phyloP scores from a whole-genome alignment of 2,888 invertebrate species.

The Argyresthia goedartella region DNA sequence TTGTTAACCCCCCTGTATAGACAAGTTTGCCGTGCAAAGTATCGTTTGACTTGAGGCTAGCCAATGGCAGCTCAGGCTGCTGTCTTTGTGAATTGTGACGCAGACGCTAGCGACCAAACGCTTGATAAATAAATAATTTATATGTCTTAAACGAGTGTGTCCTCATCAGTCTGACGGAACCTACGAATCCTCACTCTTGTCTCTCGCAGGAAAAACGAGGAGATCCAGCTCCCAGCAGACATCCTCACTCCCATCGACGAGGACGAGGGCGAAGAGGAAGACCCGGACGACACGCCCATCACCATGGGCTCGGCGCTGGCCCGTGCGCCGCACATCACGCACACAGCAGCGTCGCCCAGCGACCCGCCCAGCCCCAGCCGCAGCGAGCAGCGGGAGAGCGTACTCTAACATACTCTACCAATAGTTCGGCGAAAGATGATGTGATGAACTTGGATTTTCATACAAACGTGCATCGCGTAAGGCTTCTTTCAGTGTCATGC shows the following conservation, averaged over 20 bases:
- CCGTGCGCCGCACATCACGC: constrained; percentile 76
- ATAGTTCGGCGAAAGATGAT: too few relatives aligned
- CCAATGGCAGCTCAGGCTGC: too few relatives aligned
- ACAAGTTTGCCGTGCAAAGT: too few relatives aligned
- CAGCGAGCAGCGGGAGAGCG: constrained; percentile 74
- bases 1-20: too few relatives aligned
- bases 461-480: too few relatives aligned
- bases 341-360: constrained; percentile 80
- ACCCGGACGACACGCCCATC: constrained; percentile 77
- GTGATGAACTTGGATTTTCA: too few relatives aligned
- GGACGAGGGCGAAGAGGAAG: constrained; percentile 80
- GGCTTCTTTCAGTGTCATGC: too few relatives aligned
- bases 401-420: constrained; percentile 60
- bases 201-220: constrained; percentile 59
- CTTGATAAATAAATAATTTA: too few relatives aligned
- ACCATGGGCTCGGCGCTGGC: constrained; percentile 68
- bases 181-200: background rate
- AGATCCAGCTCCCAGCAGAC: constrained; percentile 75
- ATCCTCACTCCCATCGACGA: constrained; percentile 87
- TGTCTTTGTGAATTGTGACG: too few relatives aligned
- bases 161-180: background rate
- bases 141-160: too few relatives aligned
- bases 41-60: too few relatives aligned
- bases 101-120: too few relatives aligned
- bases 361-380: constrained; percentile 50